Base-by-base conservation (phyloP, 2,888 invertebrate species). In the Epirrhoe tristata region DNA sequence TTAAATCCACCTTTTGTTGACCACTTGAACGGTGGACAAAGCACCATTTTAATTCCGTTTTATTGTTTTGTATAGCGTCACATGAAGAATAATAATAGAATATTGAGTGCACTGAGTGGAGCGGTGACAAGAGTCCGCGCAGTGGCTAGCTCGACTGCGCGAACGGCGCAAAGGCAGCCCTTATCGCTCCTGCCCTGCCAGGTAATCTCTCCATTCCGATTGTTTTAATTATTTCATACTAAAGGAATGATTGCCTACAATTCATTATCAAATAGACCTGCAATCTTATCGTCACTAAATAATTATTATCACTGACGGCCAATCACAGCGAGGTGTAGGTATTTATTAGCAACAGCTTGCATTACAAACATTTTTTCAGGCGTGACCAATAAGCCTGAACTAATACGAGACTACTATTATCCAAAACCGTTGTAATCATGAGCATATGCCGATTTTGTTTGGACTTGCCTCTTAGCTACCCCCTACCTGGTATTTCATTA, bases 201-300 rank as follows among this genome's bases (percentile, higher is more conserved):
- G 91, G 91, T 92, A 83, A 93, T 93, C 91, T 90, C 82, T 80
- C 83, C 81, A 85, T 88, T 84, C 84, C 87, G 86, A 92, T 91
- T 92, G 91, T 91, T 92, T 92, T 93, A 93, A 93, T 93, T 92
- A 92, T 91, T 91, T 84, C 84, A 84, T 82, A 84, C 84, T 85
- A 85, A 24, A 86, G 82, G 80, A 87, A 89, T 85, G 81, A 89
- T 89, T 88, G 81, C 80, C 79, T 81, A 83, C 79, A 83, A 81
- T 85, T 85, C 87, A 87, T 88, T 90, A 93, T 93, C 90, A 86
- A 86, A 81, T 84, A 84, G 78, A 86, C 84, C 85, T 86, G 86
- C 85, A 88, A 91, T 92, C 89, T 93, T 92, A 93, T 93, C 93
- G 81, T 74, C 74, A 81, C 80, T 80, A 75, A 87, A 87, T 82